Conservation (phyloP, 2,797 vertebrate genomes). For the Pantherophis vulpinus region DNA sequence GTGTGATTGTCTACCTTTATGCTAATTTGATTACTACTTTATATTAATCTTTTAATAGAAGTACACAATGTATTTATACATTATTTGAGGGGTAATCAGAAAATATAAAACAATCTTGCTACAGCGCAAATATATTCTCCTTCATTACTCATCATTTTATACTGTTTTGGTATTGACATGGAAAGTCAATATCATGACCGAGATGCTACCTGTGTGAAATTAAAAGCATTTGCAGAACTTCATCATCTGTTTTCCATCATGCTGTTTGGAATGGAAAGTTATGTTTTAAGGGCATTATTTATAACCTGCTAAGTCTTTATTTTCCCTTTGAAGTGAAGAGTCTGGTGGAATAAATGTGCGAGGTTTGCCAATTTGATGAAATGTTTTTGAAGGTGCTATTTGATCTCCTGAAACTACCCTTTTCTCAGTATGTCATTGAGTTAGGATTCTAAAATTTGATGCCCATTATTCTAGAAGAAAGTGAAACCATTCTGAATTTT, state of each 20-base stretch:
- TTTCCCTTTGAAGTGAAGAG: not conserved
- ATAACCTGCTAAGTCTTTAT: not conserved
- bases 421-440: not conserved
- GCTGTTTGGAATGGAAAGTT: conserved; percentile 7
- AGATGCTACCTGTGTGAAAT: conserved; percentile 3
- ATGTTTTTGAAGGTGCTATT: conserved; percentile 16
- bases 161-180: not conserved
- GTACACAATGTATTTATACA: not conserved
- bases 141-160: not conserved
- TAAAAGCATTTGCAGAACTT: not conserved
- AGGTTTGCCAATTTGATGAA: not conserved
- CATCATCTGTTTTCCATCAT: not conserved
- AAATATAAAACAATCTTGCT: not conserved
- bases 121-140: not conserved
- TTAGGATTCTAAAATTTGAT: not conserved
- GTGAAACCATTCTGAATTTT: not conserved
- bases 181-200: not conserved
- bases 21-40: not conserved
- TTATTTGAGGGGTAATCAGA: not conserved
- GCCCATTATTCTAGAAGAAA: not conserved
- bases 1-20: not conserved
- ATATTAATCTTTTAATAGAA: not conserved
- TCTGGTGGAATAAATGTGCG: not conserved
- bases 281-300: conserved; percentile 16
- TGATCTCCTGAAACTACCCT: conserved; percentile 5